Evolutionary conservation across 1,140 invertebrate genomes (phyloP).

Genomic region (Drosophila pandora): DNA sequence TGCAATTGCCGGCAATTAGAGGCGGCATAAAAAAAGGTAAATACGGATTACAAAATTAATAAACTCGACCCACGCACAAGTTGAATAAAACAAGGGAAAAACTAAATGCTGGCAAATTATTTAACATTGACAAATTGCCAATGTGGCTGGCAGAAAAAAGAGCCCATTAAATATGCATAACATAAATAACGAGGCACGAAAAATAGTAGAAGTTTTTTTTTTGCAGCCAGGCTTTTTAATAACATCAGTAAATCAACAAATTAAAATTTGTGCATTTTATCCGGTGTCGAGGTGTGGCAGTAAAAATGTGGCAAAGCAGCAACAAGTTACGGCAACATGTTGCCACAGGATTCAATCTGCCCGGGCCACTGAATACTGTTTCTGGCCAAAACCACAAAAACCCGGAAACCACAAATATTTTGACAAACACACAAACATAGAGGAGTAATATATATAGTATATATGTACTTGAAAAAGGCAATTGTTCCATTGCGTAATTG

Average conservation of each 20-base stretch:
- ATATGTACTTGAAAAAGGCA: slow-evolving; percentile 12
- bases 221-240: slow-evolving; percentile 17
- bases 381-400: slow-evolving; percentile 67
- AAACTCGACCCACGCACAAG: slow-evolving; percentile 45
- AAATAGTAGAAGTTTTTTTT: slow-evolving; percentile 3
- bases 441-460: neutral
- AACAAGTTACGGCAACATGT: slow-evolving; percentile 69
- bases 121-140: slow-evolving; percentile 66
- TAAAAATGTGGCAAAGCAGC: slow-evolving; percentile 22
- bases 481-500: slow-evolving; percentile 56
- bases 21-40: slow-evolving; percentile 21
- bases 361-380: slow-evolving; percentile 16
- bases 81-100: slow-evolving; percentile 32
- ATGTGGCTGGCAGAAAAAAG: slow-evolving; percentile 43
- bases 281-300: slow-evolving; percentile 3
- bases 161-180: slow-evolving; percentile 70
- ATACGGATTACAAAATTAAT: slow-evolving; percentile 59
- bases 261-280: slow-evolving; percentile 64
- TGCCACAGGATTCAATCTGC: slow-evolving; percentile 37
- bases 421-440: slow-evolving; percentile 51
- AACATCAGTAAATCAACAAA: slow-evolving; percentile 76
- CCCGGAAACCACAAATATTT: slow-evolving; percentile 82
- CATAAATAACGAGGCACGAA: slow-evolving; percentile 41
- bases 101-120: slow-evolving; percentile 64
- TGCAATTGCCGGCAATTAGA: slow-evolving; percentile 73